These are phyloP conservation scores for Heterodera carotae DNA, from an alignment of 1,140 invertebrate species.

Conservation along the genomic window DNA sequence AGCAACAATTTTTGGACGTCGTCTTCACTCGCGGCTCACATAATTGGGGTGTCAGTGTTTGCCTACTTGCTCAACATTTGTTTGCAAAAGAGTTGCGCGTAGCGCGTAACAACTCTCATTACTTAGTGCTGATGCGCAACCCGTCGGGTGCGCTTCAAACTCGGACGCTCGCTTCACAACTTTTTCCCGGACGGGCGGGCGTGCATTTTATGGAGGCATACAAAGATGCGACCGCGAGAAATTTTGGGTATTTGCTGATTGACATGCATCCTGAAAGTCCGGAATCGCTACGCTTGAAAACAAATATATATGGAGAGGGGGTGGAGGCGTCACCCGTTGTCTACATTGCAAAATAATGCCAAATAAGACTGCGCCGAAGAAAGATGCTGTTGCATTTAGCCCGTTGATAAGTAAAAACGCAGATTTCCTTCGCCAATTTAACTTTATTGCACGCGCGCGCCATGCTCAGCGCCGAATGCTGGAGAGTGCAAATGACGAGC, in stretches of 20 bases:
- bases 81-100: constrained; percentile 43
- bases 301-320: constrained; percentile 26
- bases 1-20: constrained; percentile 36
- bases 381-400: neutral
- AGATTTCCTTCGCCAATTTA: constrained; percentile 13
- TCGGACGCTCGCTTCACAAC: constrained; percentile 35
- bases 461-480: neutral
- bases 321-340: constrained; percentile 12
- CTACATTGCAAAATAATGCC: constrained; percentile 36
- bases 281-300: constrained; percentile 21
- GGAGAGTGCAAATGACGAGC: neutral
- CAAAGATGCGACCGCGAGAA: constrained; percentile 26
- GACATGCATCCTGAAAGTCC: constrained; percentile 33
- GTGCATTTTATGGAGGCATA: constrained; percentile 34
- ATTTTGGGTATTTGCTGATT: constrained; percentile 30
- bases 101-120: constrained; percentile 39
- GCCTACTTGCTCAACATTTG: constrained; percentile 43
- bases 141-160: constrained; percentile 39
- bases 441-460: neutral
- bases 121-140: constrained; percentile 42
- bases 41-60: constrained; percentile 38
- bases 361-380: constrained; percentile 3
- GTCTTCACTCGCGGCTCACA: constrained; percentile 36
- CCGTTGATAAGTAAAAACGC: neutral
- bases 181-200: constrained; percentile 28